These are phyloP conservation scores for Sphinx pinastri DNA, from an alignment of 2,888 invertebrate genomes.

Conservation along the genomic window DNA sequence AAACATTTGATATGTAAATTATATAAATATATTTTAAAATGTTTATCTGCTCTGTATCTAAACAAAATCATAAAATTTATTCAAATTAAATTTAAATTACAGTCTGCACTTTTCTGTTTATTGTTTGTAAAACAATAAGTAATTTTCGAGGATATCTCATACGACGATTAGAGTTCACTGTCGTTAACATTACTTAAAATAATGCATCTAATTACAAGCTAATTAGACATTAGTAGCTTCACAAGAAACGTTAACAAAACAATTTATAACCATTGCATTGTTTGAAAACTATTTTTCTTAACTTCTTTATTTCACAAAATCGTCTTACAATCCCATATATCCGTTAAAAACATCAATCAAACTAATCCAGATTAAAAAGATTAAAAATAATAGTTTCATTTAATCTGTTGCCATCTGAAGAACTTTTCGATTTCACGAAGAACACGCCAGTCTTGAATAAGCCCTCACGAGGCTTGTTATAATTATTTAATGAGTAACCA, in stretches of 20 bases:
- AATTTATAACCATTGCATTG: background rate
- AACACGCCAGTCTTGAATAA: conserved; percentile 4
- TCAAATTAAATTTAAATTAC: background rate
- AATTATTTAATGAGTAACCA: conserved; percentile 22
- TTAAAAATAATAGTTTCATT: conserved; percentile 13
- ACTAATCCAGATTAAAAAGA: background rate
- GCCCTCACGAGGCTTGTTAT: conserved; percentile 14
- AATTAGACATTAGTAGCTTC: too few relatives aligned
- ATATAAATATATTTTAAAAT: background rate
- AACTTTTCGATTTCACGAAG: background rate
- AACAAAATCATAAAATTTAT: background rate
- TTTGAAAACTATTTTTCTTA: background rate
- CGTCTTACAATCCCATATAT: background rate
- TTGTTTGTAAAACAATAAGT: background rate
- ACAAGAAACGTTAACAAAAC: background rate
- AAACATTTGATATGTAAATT: background rate
- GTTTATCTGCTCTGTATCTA: background rate
- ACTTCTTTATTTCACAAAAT: background rate
- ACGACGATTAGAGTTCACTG: too few relatives aligned
- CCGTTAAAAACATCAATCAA: background rate
- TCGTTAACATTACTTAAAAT: too few relatives aligned
- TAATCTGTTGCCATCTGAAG: background rate
- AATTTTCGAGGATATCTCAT: background rate
- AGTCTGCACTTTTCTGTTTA: background rate
- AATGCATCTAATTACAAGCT: too few relatives aligned